A percentile compares a stretch with the other conserved stretches of the same genome.
Conservation (phyloP, 2,797 vertebrate genomes). For the Zalophus californianus region DNA sequence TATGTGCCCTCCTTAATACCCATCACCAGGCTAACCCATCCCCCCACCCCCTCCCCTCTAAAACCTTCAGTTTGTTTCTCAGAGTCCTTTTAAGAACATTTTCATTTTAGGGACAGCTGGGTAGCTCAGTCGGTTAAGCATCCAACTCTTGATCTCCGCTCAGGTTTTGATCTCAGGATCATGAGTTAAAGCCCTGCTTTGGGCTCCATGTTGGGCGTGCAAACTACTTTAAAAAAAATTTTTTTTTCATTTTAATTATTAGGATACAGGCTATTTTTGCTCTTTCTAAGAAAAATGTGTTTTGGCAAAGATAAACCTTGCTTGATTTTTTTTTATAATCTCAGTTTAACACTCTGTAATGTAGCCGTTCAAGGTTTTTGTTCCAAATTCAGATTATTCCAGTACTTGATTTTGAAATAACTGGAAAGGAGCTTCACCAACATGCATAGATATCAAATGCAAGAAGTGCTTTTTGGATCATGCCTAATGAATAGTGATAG, state of each 20-base stretch:
- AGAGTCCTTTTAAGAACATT: not conserved
- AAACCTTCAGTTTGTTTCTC: no score
- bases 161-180: not conserved
- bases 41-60: no score
- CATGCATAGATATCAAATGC: not conserved
- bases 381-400: conserved; percentile 1
- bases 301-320: conserved; percentile 14
- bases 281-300: not conserved
- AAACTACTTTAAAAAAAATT: not conserved
- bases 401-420: conserved; percentile 34
- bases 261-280: not conserved
- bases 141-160: not conserved
- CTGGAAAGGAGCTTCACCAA: not conserved
- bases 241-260: not conserved
- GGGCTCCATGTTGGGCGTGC: not conserved
- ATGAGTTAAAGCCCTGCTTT: not conserved
- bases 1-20: no score
- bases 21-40: no score
- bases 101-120: not conserved
- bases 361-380: not conserved
- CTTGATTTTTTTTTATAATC: not conserved
- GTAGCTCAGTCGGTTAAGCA: not conserved
- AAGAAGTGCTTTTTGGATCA: not conserved
- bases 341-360: not conserved
- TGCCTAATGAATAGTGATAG: not conserved